Base-by-base conservation (phyloP, 2,113 vertebrate genomes). In the Atrichornis clamosus region DNA sequence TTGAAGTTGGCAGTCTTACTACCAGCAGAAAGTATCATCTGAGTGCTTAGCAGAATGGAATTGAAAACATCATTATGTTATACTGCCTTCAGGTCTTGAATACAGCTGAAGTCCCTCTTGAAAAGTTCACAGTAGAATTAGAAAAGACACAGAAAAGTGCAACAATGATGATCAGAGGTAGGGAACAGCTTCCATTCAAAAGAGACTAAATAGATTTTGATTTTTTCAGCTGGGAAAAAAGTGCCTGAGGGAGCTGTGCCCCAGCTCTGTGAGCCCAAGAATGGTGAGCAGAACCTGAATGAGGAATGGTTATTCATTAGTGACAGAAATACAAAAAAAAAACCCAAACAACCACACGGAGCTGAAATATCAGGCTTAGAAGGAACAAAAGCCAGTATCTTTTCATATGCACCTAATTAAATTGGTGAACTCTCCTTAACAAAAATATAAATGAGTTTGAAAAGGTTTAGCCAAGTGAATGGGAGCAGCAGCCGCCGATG, bases 341-440 rank as follows among this genome's bases (percentile, higher is more conserved):
- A 50, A 77, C n/a, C n/a, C n/a, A 64, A 35, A 28, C 18, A 11
- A 1, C 2, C 3, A 53, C 53, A 62, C 56, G 78, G 62, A 62
- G 58, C 82, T 92, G 72, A 92, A 93, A 70, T 67, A 90, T 47
- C 55, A 89, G 69, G 39, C 83, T 89, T 78, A 77, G 49, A 35
- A 77, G 79, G 86, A 90, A 90, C 59, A 94, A 94, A 94, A 93
- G 63, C 28, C 76, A 35, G 42, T 73, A 32, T 84, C 83, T 95
- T 95, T 96, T 95, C 76, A 86, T 81, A 39, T 39, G 59, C 73
- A 84, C 83, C 68, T 96, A 93, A 96, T 95, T 95, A 95, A 92
- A 90, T 62, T 67, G 76, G 80, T 4, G 27, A 78, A 68, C 79
- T 90, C 79, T 92, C 50, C 88, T 93, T 74, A 88, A 50, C 59